A percentile compares a stretch with the other conserved stretches of the same genome.
Evolutionary conservation across 1,140 invertebrate species (phyloP).

Genomic region (Brachionus rubens): DNA sequence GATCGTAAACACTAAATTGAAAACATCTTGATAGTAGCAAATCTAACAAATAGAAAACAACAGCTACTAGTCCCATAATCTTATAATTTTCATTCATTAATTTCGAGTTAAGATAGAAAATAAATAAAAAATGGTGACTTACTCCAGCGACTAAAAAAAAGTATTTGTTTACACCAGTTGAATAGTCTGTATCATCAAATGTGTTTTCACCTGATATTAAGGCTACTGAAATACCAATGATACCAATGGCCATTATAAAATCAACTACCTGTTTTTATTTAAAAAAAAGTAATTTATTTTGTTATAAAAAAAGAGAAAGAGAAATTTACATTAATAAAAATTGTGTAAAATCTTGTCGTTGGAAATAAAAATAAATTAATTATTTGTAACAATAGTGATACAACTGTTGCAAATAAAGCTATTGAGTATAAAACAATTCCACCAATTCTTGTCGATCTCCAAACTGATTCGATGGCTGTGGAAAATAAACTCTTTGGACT

Average conservation of each 20-base stretch:
- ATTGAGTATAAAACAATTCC: background rate
- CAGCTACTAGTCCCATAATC: background rate
- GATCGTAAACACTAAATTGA: background rate
- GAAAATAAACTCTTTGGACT: background rate
- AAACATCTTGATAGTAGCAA: conserved; percentile 10
- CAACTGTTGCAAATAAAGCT: background rate
- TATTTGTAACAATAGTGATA: background rate
- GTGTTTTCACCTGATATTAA: background rate
- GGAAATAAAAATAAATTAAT: background rate
- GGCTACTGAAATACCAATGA: conserved; percentile 6
- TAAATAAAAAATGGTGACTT: background rate
- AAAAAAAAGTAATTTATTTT: too few relatives aligned
- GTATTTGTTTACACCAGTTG: background rate
- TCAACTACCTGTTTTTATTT: background rate
- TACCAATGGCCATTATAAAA: background rate
- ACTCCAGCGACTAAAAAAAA: conserved; percentile 6
- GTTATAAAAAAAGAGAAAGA: too few relatives aligned
- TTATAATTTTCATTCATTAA: too few relatives aligned
- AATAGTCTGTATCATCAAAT: background rate
- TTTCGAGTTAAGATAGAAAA: too few relatives aligned
- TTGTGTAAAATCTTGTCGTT: conserved; percentile 2
- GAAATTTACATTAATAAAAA: conserved; percentile 10
- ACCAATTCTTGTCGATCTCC: background rate
- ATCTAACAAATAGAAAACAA: conserved; percentile 1
- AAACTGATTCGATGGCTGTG: background rate